Evolutionary conservation across 2,888 invertebrate species (phyloP).

Genomic region (Amphipyra tragopoginis): DNA sequence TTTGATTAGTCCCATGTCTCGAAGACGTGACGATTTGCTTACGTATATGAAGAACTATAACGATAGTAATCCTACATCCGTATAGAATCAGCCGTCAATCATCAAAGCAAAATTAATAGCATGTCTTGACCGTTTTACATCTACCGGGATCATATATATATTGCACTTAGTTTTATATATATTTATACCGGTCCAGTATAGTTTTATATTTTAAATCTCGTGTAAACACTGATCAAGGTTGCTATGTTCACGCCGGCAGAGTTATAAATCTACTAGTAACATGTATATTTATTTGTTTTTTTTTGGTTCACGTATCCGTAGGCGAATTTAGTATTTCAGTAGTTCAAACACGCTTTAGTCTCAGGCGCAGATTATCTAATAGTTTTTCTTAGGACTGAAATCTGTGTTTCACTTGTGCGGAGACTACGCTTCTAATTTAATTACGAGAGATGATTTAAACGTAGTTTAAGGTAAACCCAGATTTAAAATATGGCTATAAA

Average conservation of each 20-base stretch:
- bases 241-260: slow-evolving; percentile 17
- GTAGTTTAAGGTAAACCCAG: no score
- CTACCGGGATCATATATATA: neutral
- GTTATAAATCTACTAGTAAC: slow-evolving; percentile 41
- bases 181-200: slow-evolving; percentile 3
- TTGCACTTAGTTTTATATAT: slow-evolving; percentile 10
- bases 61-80: neutral
- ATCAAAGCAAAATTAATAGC: slow-evolving; percentile 6
- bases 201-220: slow-evolving; percentile 47
- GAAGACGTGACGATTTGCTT: no score
- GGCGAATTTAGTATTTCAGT: neutral
- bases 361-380: no score
- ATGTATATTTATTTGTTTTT: slow-evolving; percentile 41
- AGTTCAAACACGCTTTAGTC: no score
- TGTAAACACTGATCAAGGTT: slow-evolving; percentile 52
- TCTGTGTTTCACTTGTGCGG: no score
- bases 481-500: no score
- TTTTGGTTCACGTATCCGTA: slow-evolving; percentile 1
- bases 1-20: no score
- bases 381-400: no score
- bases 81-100: neutral
- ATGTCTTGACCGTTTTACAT: neutral
- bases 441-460: no score
- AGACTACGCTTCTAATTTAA: no score
- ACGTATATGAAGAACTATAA: no score